Evolutionary conservation across 2,113 vertebrate genomes (phyloP), one percentile per base, ranked within the genome.

Genomic region (Hippocampus comes): DNA sequence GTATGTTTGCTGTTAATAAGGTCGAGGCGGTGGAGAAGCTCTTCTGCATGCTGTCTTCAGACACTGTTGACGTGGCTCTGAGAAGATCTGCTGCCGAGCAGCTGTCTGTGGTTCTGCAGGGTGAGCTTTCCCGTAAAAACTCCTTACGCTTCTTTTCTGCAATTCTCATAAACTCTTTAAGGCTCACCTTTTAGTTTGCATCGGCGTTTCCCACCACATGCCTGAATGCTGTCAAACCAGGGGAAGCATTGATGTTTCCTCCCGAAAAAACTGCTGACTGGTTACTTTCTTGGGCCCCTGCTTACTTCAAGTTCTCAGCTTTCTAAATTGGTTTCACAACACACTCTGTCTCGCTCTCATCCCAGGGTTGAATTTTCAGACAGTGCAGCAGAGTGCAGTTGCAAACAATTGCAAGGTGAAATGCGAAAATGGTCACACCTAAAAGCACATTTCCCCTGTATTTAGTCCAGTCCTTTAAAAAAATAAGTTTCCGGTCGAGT

Each of bases 41-140:
- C 0, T 96, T 93, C 85, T 84, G 82, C 56, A 91, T 99, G 80
- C 91, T 99, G 73, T 88, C 91, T 56, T 98, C 96, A 7, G 93
- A 94, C 65, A 92, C 92, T 4, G 86, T 96, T 68, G 96, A 97
- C 82, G 79, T 96, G 67, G 84, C 89, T 75, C 84, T 99, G 78
- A 91, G 91, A 20, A 95, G 92, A 82, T 98, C 97, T 21, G 96
- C 97, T 2, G 96, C 94, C 0, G 97, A 98, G 51, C 97, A 99
- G 83, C 90, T 99, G 49, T 91, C 89, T 65, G 91, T 99, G 43
- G 94, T 98, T 82, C 87, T 97, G 72, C 96, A 98, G 93, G 96
- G 97, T 98, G 88, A 92, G 80, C 18, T 72, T 67, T 43, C 42
- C 51, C n/a, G 8, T 27, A 66, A 65, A 34, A 65, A 21, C 63